Base-by-base conservation (phyloP, 2,888 invertebrate genomes). In the Drosophila meridiana region DNA sequence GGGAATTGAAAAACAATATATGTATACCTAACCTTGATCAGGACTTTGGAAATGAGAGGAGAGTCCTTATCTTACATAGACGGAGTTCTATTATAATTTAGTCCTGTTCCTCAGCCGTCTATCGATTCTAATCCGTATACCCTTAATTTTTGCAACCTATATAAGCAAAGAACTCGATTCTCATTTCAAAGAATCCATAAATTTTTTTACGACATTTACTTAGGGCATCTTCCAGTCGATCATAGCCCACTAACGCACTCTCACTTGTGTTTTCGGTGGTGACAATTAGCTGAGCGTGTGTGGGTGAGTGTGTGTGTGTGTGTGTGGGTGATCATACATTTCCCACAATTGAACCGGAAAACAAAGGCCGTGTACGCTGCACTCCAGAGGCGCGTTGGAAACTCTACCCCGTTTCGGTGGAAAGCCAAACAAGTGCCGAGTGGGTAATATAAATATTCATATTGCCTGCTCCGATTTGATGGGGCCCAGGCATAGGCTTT, bases 281-380 rank as follows among this genome's bases (percentile, higher is more conserved):
- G 86, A 81, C 85, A 87, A 75, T 84, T 83, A 79, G 83, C 85
- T 81, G 40, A 28, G 63, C 64, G 58, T 66, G 60, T 73, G 64
- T 55, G 45, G 45, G 60, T 68, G 59, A 26, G 45, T 50, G 42
- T 14, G 58, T 69, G 58, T 73, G 66, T 56, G 36, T 38, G 56
- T 67, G 61, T 40, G 32, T 64, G 45, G 47, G 61, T 48, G 28
- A 76, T 56, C 53, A 73, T 67, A 59, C 59, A 57, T 74, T 87
- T 87, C 85, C 79, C 85, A 85, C 77, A 66, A 65, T 60, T 65
- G 45, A 32, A 34, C 55, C 55, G 55, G 28, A 36, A 38, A 40
- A 9, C 59, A 30, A 34, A 48, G 48, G 30, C 60, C 28, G 9
- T n/a, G 45, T 36, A 14, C 36, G 36, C 30, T 38, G n/a, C 20